Evolutionary conservation across 2,797 vertebrate species (phyloP), one percentile per base, ranked within the genome.

Genomic region (Tapera naevia): DNA sequence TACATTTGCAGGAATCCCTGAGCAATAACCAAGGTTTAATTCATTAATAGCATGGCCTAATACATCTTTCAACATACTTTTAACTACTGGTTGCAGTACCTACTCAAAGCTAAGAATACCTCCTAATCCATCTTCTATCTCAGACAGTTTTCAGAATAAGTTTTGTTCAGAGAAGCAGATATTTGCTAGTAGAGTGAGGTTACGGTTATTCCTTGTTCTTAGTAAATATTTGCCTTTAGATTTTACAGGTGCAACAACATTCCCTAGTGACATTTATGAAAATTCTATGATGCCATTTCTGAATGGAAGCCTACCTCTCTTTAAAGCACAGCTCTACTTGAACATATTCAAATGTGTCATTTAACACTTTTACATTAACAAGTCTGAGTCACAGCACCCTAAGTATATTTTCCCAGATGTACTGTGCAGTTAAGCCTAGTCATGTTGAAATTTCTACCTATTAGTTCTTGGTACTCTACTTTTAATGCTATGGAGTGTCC

Each of bases 211-310:
- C 7, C 6, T 60, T 88, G 27, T 64, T 56, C n/a, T 88, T 17
- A 30, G 12, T 3, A 80, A 80, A 62, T 43, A 56, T 57, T 67
- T 73, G 4, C 10, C 10, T 76, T 57, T 80, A 64, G 10, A 69
- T 67, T 73, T 39, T 61, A 27, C 3, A 46, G 10, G 9, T 58
- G 5, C 4, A 78, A 30, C 12, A 58, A 19, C 7, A 64, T 54
- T 80, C 28, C 4, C 13, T 28, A 27, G 43, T 10, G 16, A 78
- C 1, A 0, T 43, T n/a, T 62, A 9, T 8, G 19, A 75, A 88
- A 81, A 78, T 61, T 13, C 13, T 51, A 7, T 0, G 0, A 45
- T 4, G 1, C 4, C 3, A 22, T 5, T 0, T 2, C 12, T 43
- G 41, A 65, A 51, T 37, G 21, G 50, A 73, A 46, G 41, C 14